These are phyloP conservation scores for Polyommatus iphigenia DNA, from an alignment of 2,888 invertebrate species.

Conservation along the genomic window DNA sequence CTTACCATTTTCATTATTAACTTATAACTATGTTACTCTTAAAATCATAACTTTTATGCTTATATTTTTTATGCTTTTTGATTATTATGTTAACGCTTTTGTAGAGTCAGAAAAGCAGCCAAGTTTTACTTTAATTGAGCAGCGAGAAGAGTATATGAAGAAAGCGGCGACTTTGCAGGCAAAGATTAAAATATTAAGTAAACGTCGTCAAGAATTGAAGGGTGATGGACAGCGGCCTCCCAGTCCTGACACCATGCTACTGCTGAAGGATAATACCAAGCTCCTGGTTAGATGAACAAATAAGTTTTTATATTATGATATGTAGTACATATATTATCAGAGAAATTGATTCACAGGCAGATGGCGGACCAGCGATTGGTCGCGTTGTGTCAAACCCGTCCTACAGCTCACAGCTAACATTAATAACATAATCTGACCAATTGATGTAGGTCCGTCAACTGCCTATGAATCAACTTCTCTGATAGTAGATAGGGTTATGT, in stretches of 20 bases:
- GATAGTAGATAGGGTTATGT: no score
- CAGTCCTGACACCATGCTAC: background rate
- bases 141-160: slow-evolving; percentile 5
- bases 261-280: slow-evolving; percentile 15
- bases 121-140: slow-evolving; percentile 1
- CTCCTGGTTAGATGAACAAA: slow-evolving; percentile 1
- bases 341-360: no score
- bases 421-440: no score
- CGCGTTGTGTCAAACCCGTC: no score
- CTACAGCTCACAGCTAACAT: no score
- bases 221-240: background rate
- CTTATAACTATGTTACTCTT: background rate
- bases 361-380: no score
- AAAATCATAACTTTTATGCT: background rate
- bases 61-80: background rate
- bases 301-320: no score
- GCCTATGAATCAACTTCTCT: no score
- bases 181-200: background rate
- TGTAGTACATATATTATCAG: no score
- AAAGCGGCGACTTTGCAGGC: background rate
- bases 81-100: background rate
- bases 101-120: background rate
- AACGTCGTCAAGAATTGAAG: background rate
- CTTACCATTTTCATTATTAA: background rate
- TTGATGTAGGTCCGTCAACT: no score